phyloP scores from a whole-genome alignment of 2,888 invertebrate genomes.

The Drosophila neotestacea region DNA sequence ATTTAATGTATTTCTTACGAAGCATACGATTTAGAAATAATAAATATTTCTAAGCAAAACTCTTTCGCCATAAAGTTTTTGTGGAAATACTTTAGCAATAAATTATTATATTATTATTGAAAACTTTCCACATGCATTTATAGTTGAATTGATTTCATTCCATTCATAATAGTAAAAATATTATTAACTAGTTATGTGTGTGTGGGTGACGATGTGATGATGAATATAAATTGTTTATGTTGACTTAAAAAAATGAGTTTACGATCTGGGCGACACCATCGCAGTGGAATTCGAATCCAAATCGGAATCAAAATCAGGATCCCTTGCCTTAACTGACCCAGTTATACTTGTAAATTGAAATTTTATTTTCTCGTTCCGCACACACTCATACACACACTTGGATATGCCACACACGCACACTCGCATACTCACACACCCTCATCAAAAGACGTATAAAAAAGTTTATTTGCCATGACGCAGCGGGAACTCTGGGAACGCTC shows the following conservation, averaged over 20 bases:
- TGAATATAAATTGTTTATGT: conserved; percentile 64
- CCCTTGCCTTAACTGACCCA: conserved; percentile 55
- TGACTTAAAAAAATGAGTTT: conserved; percentile 17
- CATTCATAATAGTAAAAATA: conserved; percentile 3
- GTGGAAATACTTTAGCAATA: background rate
- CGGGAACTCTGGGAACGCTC: conserved; percentile 31
- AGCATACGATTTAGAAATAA: background rate
- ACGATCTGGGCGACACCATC: conserved; percentile 26
- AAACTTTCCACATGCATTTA: conserved; percentile 9
- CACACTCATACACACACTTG: conserved; percentile 20
- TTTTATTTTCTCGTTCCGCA: conserved; percentile 64
- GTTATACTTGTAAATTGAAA: conserved; percentile 77
- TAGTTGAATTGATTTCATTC: conserved; percentile 1
- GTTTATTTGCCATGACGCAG: conserved; percentile 75
- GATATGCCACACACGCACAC: conserved; percentile 10
- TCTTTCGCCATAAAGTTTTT: background rate
- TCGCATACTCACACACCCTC: conserved; percentile 52
- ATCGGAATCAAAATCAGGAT: conserved; percentile 27
- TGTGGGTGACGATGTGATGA: conserved; percentile 32
- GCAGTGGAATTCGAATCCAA: conserved; percentile 27
- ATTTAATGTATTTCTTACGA: too few relatives aligned
- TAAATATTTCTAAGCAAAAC: background rate
- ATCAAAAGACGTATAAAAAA: conserved; percentile 73
- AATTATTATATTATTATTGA: background rate
- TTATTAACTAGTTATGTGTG: background rate